These are phyloP conservation scores for Rhabdomys dilectus DNA, from an alignment of 2,113 vertebrate species.

Conservation along the genomic window DNA sequence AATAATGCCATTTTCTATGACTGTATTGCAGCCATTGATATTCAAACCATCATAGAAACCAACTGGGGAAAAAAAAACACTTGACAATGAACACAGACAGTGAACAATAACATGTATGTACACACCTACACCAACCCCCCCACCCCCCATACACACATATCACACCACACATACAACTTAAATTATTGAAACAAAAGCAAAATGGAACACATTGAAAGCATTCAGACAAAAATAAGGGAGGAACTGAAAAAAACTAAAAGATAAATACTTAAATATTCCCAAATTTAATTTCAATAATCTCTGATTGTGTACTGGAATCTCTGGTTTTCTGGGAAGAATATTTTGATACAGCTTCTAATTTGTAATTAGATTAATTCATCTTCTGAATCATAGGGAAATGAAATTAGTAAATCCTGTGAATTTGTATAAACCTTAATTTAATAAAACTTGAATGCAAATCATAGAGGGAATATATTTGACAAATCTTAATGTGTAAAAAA, in stretches of 20 bases:
- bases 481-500: not conserved
- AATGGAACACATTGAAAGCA: constrained; percentile 32
- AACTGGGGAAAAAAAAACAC: too few relatives aligned
- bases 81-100: too few relatives aligned
- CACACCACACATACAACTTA: too few relatives aligned
- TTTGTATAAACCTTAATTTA: constrained; percentile 52
- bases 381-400: constrained; percentile 5
- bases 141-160: too few relatives aligned
- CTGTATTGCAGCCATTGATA: too few relatives aligned
- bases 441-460: not conserved
- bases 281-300: constrained; percentile 51
- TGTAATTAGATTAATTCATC: constrained; percentile 58
- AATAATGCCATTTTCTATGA: too few relatives aligned
- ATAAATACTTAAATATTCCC: not conserved
- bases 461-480: constrained; percentile 6
- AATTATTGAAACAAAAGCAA: constrained; percentile 52
- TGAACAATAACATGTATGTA: too few relatives aligned
- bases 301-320: constrained; percentile 50
- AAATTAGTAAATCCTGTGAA: constrained; percentile 34
- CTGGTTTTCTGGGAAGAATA: constrained; percentile 46
- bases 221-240: not conserved
- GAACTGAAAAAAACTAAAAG: constrained; percentile 43
- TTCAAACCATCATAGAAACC: too few relatives aligned
- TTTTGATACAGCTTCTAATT: not conserved
- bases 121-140: too few relatives aligned